Evolutionary conservation across 2,797 vertebrate species (phyloP).

Genomic region (Cercopithecus neglectus): DNA sequence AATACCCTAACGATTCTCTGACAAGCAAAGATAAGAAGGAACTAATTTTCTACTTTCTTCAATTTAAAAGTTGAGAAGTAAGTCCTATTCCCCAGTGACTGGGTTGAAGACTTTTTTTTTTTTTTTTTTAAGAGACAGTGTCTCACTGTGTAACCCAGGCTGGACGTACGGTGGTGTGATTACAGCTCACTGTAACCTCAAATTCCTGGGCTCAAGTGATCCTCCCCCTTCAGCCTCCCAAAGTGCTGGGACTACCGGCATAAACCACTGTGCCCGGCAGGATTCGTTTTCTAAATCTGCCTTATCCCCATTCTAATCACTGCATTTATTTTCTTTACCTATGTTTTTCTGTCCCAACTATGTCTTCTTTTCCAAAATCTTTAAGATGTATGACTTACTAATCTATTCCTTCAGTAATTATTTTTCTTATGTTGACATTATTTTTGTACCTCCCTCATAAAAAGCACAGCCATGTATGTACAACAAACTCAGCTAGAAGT

Average conservation of each 20-base stretch:
- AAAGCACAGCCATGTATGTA: background rate
- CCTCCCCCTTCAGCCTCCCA: background rate
- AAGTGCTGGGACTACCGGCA: background rate
- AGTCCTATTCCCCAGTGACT: conserved; percentile 33
- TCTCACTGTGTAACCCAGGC: background rate
- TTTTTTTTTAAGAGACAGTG: background rate
- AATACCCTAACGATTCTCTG: conserved; percentile 65
- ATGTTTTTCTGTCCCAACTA: background rate
- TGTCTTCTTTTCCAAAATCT: conserved; percentile 15
- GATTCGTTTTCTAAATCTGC: conserved; percentile 35
- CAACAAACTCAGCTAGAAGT: background rate
- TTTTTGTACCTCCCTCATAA: background rate
- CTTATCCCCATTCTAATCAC: background rate
- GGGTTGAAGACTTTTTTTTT: background rate
- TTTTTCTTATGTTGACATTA: background rate
- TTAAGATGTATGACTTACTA: background rate
- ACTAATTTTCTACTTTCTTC: conserved; percentile 61
- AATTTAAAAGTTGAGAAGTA: conserved; percentile 59
- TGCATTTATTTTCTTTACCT: background rate
- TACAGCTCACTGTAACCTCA: background rate
- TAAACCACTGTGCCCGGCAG: background rate
- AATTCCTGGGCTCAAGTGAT: background rate
- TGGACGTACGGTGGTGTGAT: background rate
- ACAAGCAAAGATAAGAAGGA: conserved; percentile 68
- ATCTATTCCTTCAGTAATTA: background rate